A percentile compares a stretch with the other conserved stretches of the same genome.
phyloP scores from a whole-genome alignment of 1,140 invertebrate species.

The Formica selysi region DNA sequence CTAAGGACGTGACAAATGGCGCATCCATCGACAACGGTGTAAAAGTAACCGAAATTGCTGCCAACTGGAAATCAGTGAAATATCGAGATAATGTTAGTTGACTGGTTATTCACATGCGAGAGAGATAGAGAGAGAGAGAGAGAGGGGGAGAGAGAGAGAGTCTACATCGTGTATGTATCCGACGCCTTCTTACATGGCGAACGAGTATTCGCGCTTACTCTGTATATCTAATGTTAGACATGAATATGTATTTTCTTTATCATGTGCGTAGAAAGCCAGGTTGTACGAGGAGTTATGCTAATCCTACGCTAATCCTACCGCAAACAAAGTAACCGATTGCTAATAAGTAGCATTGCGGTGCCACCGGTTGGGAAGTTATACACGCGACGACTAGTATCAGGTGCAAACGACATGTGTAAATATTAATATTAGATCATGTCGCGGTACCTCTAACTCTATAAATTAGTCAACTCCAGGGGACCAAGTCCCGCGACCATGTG shows the following conservation, averaged over 20 bases:
- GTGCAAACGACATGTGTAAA: constrained; percentile 22
- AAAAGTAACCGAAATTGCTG: constrained; percentile 14
- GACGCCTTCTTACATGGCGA: background rate
- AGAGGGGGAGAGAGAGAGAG: background rate
- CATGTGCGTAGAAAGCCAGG: background rate
- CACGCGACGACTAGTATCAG: background rate
- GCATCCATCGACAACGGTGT: background rate
- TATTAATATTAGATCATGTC: constrained; percentile 8
- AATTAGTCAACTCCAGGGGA: constrained; percentile 19
- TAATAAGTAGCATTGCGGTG: constrained; percentile 36
- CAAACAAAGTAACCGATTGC: constrained; percentile 45
- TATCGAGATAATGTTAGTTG: background rate
- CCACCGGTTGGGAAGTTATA: background rate
- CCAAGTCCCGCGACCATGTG: background rate
- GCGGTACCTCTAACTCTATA: constrained; percentile 9
- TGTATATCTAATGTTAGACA: background rate
- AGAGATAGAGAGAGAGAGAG: background rate
- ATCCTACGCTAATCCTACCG: background rate
- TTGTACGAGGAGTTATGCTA: constrained; percentile 1
- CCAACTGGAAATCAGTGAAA: background rate
- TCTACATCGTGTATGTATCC: background rate
- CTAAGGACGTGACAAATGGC: constrained; percentile 14
- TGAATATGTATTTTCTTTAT: background rate
- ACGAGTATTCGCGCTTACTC: background rate
- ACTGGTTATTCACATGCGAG: background rate